Evolutionary conservation across 2,888 invertebrate species (phyloP).

Genomic region (Mayetiola destructor): DNA sequence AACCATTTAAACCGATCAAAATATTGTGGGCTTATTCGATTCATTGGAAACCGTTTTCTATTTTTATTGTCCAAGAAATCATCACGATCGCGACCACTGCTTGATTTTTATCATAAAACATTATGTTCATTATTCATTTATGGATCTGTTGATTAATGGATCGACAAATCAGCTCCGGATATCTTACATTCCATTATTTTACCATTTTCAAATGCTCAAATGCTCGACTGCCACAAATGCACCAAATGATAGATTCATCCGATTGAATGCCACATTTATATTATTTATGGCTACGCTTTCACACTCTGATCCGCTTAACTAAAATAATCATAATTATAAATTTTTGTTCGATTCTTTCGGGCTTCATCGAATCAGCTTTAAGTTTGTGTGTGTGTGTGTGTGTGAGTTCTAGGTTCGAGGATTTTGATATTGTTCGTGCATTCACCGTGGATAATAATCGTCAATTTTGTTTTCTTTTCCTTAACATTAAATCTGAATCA

Average conservation of each 20-base stretch:
- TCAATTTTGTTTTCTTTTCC: too few species aligned
- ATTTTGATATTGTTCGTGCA: too few species aligned
- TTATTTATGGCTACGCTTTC: slow-evolving; percentile 8
- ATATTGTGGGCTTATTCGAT: slow-evolving; percentile 4
- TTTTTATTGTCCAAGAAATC: not conserved
- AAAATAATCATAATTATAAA: slow-evolving; percentile 3
- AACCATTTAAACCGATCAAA: slow-evolving; percentile 2
- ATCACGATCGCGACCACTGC: too few species aligned
- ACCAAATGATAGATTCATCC: not conserved
- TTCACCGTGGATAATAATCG: too few species aligned
- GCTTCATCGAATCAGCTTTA: too few species aligned
- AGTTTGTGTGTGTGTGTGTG: too few species aligned
- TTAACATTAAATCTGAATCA: too few species aligned
- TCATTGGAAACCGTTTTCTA: not conserved
- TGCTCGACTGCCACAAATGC: not conserved
- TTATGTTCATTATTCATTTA: not conserved
- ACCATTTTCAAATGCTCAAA: not conserved
- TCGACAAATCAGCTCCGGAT: not conserved
- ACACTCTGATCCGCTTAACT: slow-evolving; percentile 7
- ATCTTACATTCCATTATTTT: not conserved
- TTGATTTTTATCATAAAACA: not conserved
- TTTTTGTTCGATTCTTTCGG: not conserved
- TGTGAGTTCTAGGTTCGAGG: too few species aligned
- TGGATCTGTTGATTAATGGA: slow-evolving; percentile 5
- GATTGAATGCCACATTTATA: not conserved